Conservation (phyloP, 2,797 vertebrate species). For the Xerus rutilus region DNA sequence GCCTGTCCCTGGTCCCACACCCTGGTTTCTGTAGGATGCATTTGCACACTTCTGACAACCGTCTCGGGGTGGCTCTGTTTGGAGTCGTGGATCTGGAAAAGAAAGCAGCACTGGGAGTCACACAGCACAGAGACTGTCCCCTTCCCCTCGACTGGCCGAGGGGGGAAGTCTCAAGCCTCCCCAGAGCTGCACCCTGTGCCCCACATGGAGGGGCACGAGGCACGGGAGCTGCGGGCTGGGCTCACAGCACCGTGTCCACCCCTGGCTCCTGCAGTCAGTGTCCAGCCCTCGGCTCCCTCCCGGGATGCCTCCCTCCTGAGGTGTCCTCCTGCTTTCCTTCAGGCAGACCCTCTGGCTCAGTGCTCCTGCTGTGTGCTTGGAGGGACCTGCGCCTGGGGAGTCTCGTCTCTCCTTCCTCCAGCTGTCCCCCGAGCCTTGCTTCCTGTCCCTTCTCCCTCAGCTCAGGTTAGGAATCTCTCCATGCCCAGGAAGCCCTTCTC, state of each 20-base stretch:
- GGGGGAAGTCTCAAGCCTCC: neutral
- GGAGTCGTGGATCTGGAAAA: neutral
- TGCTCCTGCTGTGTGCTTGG: rapidly evolving
- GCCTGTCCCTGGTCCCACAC: neutral
- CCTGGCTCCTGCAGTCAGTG: neutral
- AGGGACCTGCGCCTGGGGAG: neutral
- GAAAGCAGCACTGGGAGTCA: neutral
- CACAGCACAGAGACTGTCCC: neutral
- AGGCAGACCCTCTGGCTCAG: neutral
- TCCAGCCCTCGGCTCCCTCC: neutral
- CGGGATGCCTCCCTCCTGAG: rapidly evolving
- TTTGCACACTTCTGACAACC: neutral
- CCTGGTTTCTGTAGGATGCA: no score
- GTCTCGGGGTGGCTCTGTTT: neutral
- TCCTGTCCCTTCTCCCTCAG: neutral
- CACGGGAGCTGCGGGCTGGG: no score
- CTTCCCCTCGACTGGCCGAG: no score
- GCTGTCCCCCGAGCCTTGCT: no score
- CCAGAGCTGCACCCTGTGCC: neutral
- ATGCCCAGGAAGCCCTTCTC: rapidly evolving
- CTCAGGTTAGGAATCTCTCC: neutral
- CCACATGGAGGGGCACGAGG: no score
- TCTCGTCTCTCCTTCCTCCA: rapidly evolving
- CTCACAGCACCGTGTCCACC: neutral
- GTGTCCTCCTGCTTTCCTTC: neutral